Base-by-base conservation (phyloP, 2,113 vertebrate species). In the Xiphophorus couchianus region DNA sequence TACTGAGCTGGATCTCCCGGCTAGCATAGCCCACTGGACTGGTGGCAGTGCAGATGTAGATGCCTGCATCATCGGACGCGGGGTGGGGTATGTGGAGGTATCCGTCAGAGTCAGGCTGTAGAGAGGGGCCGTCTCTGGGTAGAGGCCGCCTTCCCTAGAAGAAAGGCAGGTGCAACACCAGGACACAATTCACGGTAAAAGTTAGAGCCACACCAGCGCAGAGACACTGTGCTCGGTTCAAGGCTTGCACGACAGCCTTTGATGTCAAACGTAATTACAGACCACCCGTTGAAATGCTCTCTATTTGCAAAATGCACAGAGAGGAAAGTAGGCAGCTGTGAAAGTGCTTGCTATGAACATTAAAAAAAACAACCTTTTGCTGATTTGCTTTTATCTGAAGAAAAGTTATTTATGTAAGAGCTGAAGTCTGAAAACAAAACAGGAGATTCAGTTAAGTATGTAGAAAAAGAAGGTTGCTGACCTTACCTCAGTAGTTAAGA, bases 11-110 rank as follows among this genome's bases (percentile, higher is more conserved):
- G 89, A 95, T 89, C 90, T 97, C 96, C 72, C 79, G 87, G 88
- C 94, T 97, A 75, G 96, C 93, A 77, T 94, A 96, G 29, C 97
- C 97, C 61, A 94, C 96, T 0, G 90, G 5, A 0, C 96, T 99
- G 88, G 94, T 95, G 66, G 96, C 96, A 0, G 95, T 98, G 92
- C 97, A 99, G 81, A 96, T 86, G 28, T 97, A 99, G 78, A 94
- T 84, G 29, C 96, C 97, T 1, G 94, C 82, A 0, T 98, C 95
- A 10, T 28, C 91, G 0, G 84, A 27, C 0, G 94, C 91, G 0
- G 96, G 86, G 0, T 65, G 92, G 31, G 79, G 29, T 67, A 98
- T 95, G 89, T 93, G 86, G 80, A 98, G 94, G 82, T 94, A 82
- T 63, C 97, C 96, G 0, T 95, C 69, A 0, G 77, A 66, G 51